These are phyloP conservation scores for Augiades crinisus DNA, from an alignment of 2,888 invertebrate species.

Conservation along the genomic window DNA sequence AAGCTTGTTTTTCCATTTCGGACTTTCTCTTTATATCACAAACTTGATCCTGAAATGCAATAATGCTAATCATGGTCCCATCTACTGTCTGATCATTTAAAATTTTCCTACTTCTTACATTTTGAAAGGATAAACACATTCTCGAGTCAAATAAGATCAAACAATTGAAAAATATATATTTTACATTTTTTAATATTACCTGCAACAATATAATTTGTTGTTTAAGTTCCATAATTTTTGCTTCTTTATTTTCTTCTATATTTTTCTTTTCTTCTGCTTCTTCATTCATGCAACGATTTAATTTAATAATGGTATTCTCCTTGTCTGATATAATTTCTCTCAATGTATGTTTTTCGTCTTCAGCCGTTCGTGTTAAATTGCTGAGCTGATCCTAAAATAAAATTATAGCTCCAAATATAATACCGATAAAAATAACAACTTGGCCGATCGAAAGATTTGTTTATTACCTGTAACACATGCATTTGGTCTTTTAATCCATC, in stretches of 20 bases:
- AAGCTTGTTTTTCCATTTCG: neutral
- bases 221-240: no score
- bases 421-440: neutral
- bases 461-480: neutral
- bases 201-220: no score
- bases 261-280: constrained; percentile 61
- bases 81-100: no score
- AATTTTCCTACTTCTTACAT: no score
- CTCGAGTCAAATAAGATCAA: no score
- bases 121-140: no score
- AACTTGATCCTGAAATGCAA: neutral
- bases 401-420: no score
- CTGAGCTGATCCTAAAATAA: constrained; percentile 45
- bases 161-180: no score
- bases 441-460: no score
- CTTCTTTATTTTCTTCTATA: no score
- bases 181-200: no score
- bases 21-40: neutral
- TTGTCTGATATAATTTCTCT: constrained; percentile 48
- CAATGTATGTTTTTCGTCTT: constrained; percentile 45
- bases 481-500: neutral
- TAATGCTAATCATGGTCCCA: no score
- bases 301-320: constrained; percentile 52
- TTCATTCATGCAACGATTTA: constrained; percentile 63
- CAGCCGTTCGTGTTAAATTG: constrained; percentile 44